phyloP scores from a whole-genome alignment of 2,797 vertebrate genomes.

The Liasis olivaceus region DNA sequence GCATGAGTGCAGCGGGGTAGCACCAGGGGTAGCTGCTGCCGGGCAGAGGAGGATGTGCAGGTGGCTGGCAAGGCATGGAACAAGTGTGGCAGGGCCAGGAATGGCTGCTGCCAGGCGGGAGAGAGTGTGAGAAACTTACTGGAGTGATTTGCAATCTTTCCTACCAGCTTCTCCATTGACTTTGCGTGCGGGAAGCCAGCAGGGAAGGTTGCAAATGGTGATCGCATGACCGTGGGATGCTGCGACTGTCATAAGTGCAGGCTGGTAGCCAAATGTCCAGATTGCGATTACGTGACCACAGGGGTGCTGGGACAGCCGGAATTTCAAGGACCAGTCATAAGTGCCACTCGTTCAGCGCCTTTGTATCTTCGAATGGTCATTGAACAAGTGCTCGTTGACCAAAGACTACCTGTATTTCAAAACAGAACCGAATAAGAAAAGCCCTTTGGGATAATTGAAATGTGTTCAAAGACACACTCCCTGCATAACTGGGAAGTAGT shows the following conservation, averaged over 20 bases:
- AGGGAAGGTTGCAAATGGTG: background rate
- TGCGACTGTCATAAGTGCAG: background rate
- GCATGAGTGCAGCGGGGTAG: background rate
- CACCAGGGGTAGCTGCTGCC: background rate
- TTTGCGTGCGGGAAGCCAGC: background rate
- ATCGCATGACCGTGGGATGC: background rate
- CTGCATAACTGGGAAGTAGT: background rate
- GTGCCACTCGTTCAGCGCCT: background rate
- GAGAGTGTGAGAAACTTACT: background rate
- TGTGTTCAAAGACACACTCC: background rate
- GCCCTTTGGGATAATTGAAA: conserved; percentile 15
- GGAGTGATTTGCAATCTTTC: background rate
- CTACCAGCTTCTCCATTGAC: background rate
- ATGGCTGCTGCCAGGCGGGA: background rate
- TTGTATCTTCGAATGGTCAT: background rate
- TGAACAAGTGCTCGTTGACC: background rate
- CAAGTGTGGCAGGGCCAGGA: background rate
- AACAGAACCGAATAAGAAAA: conserved; percentile 6
- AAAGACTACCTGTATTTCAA: background rate
- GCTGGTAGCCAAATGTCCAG: background rate
- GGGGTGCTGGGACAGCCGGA: too few species aligned
- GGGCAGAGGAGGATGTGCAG: background rate
- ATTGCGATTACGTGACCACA: background rate
- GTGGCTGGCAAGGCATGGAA: background rate
- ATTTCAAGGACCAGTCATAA: background rate